Conservation (phyloP, 2,888 invertebrate genomes). For the Thymelicus sylvestris region DNA sequence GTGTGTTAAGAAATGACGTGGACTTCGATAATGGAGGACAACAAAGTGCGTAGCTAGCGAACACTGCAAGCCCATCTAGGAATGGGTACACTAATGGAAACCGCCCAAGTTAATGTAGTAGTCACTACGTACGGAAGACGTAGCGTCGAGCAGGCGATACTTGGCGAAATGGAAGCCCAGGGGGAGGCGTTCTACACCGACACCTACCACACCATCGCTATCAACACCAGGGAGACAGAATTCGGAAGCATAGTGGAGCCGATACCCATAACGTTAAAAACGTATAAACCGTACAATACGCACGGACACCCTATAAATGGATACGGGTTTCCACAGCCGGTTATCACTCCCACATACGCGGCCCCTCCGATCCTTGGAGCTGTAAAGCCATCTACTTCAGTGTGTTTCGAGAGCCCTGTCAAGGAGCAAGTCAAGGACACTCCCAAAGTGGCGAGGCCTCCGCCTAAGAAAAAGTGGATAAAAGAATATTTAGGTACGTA, state of each 20-base stretch:
- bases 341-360: conserved; percentile 53
- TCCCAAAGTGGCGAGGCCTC: conserved; percentile 67
- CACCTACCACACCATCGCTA: conserved; percentile 71
- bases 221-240: conserved; percentile 76
- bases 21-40: conserved; percentile 55
- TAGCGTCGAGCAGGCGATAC: conserved; percentile 60
- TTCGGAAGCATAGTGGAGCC: conserved; percentile 74
- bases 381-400: conserved; percentile 58
- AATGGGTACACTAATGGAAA: conserved; percentile 83
- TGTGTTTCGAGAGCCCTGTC: conserved; percentile 51
- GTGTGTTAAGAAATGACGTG: conserved; percentile 22
- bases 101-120: conserved; percentile 75
- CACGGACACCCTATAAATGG: conserved; percentile 58
- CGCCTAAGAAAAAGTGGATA: conserved; percentile 90
- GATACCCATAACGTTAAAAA: conserved; percentile 70
- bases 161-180: conserved; percentile 70
- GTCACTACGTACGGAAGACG: conserved; percentile 67
- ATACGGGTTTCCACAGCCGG: conserved; percentile 55
- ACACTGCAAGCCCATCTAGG: conserved; percentile 64
- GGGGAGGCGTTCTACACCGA: conserved; percentile 65
- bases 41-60: conserved; percentile 56
- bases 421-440: conserved; percentile 59
- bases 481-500: conserved; percentile 87
- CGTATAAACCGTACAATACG: conserved; percentile 65
- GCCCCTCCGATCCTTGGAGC: conserved; percentile 54